These are phyloP conservation scores for Cryptoleucopteryx plumbea DNA, from an alignment of 2,113 vertebrate genomes.

Conservation along the genomic window DNA sequence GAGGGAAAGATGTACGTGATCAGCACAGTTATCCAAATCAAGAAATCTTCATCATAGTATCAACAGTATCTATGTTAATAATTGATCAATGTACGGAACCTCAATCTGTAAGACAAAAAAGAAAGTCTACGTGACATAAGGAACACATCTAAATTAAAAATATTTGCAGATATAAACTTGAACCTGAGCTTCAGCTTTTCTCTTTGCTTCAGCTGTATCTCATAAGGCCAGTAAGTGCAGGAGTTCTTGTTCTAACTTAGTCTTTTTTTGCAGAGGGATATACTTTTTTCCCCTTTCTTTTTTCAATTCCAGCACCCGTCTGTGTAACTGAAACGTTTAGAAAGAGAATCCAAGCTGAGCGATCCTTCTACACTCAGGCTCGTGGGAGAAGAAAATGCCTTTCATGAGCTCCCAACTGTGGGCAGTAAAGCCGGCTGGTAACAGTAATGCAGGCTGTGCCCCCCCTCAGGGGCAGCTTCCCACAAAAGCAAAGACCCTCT, in stretches of 20 bases:
- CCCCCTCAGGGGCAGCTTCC: neutral
- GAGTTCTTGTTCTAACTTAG: constrained; percentile 63
- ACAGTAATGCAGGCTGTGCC: neutral
- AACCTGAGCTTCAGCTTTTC: constrained; percentile 67
- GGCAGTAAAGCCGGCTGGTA: neutral
- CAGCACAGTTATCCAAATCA: neutral
- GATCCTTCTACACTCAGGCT: constrained; percentile 72
- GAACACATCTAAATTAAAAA: neutral
- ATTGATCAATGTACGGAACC: neutral
- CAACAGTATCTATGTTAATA: neutral
- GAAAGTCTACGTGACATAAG: neutral
- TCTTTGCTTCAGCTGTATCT: constrained; percentile 61
- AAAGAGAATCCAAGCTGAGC: constrained; percentile 58
- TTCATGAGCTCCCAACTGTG: neutral
- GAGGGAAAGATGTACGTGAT: neutral
- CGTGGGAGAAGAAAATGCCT: constrained; percentile 5
- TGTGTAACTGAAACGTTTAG: constrained; percentile 63
- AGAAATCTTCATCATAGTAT: neutral
- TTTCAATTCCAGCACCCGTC: constrained; percentile 45
- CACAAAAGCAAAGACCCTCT: neutral
- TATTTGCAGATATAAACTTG: neutral
- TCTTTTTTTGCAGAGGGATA: constrained; percentile 64
- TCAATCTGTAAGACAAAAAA: neutral
- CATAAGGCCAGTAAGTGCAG: constrained; percentile 16
- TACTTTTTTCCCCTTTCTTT: constrained; percentile 51